A percentile compares a stretch with the other conserved stretches of the same genome.
phyloP scores from a whole-genome alignment of 2,888 invertebrate species.

The Coremacera marginata region DNA sequence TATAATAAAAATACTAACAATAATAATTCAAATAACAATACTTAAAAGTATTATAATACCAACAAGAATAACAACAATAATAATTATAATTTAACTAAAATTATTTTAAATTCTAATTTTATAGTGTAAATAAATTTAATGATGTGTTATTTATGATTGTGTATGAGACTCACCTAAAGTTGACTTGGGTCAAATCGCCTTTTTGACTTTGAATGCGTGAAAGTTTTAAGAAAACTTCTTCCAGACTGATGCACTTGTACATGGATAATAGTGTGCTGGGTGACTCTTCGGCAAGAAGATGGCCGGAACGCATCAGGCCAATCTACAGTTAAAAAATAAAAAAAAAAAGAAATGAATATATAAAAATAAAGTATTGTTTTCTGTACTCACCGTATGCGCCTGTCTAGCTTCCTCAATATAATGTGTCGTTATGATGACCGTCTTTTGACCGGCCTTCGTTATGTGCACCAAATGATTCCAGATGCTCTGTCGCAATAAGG shows the following conservation, averaged over 20 bases:
- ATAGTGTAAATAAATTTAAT: too few species aligned
- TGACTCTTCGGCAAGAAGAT: slow-evolving; percentile 90
- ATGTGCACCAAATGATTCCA: slow-evolving; percentile 94
- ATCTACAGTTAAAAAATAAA: slow-evolving; percentile 75
- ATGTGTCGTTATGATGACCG: slow-evolving; percentile 93
- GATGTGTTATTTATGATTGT: not conserved
- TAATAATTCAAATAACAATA: not conserved
- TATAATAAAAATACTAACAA: not conserved
- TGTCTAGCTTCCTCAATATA: slow-evolving; percentile 96
- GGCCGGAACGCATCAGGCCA: slow-evolving; percentile 93
- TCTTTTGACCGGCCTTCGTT: slow-evolving; percentile 89
- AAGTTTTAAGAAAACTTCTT: slow-evolving; percentile 93
- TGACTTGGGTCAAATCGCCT: slow-evolving; percentile 69
- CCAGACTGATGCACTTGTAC: slow-evolving; percentile 86
- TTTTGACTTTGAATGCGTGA: slow-evolving; percentile 83
- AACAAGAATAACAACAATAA: too few species aligned
- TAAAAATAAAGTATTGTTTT: too few species aligned
- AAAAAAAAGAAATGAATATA: too few species aligned
- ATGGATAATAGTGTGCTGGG: slow-evolving; percentile 86
- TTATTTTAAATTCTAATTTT: slow-evolving; percentile 16
- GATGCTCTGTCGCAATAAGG: slow-evolving; percentile 89
- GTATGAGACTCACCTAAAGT: slow-evolving; percentile 65
- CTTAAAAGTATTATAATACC: too few species aligned
- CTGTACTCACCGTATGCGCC: slow-evolving; percentile 82
- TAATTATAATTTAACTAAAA: not conserved